A percentile compares a stretch with the other conserved stretches of the same genome.
phyloP scores from a whole-genome alignment of 2,113 vertebrate genomes.

The Rhinopithecus roxellana region DNA sequence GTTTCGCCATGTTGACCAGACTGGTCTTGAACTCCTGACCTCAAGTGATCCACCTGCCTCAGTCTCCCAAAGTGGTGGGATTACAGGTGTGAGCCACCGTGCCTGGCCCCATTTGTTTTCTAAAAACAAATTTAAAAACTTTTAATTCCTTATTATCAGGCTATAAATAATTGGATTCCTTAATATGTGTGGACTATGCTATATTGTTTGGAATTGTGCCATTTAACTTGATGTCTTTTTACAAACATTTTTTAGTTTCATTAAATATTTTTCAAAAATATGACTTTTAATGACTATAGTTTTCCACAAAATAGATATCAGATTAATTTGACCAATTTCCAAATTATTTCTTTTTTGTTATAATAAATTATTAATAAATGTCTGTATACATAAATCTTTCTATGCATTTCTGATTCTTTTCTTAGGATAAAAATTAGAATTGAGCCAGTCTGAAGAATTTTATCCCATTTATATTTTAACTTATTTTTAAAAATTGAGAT shows the following conservation, averaged over 20 bases:
- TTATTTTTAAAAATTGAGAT: constrained; percentile 34
- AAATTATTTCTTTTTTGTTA: constrained; percentile 3
- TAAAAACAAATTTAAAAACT: constrained; percentile 21
- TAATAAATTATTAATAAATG: constrained; percentile 1
- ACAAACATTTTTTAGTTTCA: not conserved
- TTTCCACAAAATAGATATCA: not conserved
- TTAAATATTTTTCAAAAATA: not conserved
- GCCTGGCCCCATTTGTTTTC: not conserved
- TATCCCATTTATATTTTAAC: constrained; percentile 38
- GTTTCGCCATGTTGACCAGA: too few species aligned
- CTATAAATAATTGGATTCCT: not conserved
- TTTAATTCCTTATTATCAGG: constrained; percentile 32
- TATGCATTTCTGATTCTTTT: not conserved
- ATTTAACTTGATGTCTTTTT: not conserved
- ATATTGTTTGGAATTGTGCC: not conserved
- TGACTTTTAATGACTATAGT: not conserved
- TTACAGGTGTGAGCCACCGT: too few species aligned
- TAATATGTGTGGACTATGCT: not conserved
- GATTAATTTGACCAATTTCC: not conserved
- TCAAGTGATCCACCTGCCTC: too few species aligned
- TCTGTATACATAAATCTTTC: not conserved
- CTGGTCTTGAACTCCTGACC: too few species aligned
- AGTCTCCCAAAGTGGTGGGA: too few species aligned
- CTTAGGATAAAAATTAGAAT: constrained; percentile 16
- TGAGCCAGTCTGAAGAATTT: constrained; percentile 6